Evolutionary conservation across 2,888 invertebrate species (phyloP), one percentile per base, ranked within the genome.

Genomic region (Trachelus iudaicus): DNA sequence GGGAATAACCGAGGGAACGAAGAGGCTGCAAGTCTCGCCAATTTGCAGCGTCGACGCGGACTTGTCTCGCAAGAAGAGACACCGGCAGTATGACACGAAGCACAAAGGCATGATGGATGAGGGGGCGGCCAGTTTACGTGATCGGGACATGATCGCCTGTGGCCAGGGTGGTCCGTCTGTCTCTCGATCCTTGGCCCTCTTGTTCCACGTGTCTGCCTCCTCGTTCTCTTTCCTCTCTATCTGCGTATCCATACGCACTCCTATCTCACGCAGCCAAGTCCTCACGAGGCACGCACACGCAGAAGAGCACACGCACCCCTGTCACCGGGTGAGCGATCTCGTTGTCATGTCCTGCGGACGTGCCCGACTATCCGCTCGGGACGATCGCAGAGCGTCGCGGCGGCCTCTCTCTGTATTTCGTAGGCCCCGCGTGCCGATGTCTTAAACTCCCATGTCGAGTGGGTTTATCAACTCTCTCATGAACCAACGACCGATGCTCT

Each of bases 81-180:
- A 79, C 37, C 79, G 79, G 83, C 81, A 85, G 88, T 85, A 86
- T 87, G 90, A 89, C 90, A 88, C 87, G 85, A 86, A 88, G 84
- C 86, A 86, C 86, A 86, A 86, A 86, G 87, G 86, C 83, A 90
- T 91, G 91, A 91, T 91, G 89, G 91, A 91, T 91, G 90, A 91
- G 89, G 86, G 88, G 89, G 90, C 90, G 91, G 91, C 88, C 89
- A 91, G 90, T 91, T 91, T 91, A 91, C 88, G 89, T 89, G 90
- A 90, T 90, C 90, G 87, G 80, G 89, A 90, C 90, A 90, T 88
- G 91, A 90, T 90, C 90, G 85, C 86, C 83, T 83, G 85, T 87
- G 85, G 86, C 87, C 90, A 89, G 90, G 91, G 91, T 91, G 91
- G 91, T 91, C 91, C 84, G 84, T 84, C 80, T 82, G 80, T 87